Percentiles rank a stretch among this genome's conserved stretches.
Conservation (phyloP, 2,888 invertebrate species). For the Cryptophagus acutangulus region DNA sequence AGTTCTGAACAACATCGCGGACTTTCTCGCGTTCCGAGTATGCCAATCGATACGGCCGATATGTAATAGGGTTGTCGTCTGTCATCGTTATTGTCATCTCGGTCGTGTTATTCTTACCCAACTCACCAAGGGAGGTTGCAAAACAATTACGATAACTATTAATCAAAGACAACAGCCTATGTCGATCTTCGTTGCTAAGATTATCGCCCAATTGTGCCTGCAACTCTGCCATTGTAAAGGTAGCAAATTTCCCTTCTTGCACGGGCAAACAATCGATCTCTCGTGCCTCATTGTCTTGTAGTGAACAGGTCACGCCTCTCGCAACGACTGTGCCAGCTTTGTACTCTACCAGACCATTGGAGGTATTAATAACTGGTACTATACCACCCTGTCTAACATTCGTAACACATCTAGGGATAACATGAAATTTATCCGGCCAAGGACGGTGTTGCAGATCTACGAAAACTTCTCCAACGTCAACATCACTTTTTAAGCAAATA, state of each 20-base stretch:
- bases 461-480: neutral
- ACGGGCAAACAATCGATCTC: neutral
- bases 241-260: neutral
- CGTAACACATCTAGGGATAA: neutral
- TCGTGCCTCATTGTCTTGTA: too few relatives aligned
- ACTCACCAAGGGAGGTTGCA: neutral
- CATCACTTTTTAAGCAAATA: neutral
- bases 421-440: neutral
- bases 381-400: neutral
- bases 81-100: neutral
- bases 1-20: neutral
- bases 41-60: neutral
- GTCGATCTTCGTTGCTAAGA: neutral
- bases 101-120: neutral
- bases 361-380: neutral
- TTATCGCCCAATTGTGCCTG: neutral
- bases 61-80: neutral
- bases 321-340: neutral
- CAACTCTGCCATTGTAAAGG: neutral
- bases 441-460: neutral
- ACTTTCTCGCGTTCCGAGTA: neutral
- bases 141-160: slow-evolving; percentile 1
- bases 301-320: too few relatives aligned
- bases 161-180: neutral
- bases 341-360: neutral